A percentile compares a stretch with the other conserved stretches of the same genome.
phyloP scores from a whole-genome alignment of 2,113 vertebrate genomes.

The Xyrauchen texanus region DNA sequence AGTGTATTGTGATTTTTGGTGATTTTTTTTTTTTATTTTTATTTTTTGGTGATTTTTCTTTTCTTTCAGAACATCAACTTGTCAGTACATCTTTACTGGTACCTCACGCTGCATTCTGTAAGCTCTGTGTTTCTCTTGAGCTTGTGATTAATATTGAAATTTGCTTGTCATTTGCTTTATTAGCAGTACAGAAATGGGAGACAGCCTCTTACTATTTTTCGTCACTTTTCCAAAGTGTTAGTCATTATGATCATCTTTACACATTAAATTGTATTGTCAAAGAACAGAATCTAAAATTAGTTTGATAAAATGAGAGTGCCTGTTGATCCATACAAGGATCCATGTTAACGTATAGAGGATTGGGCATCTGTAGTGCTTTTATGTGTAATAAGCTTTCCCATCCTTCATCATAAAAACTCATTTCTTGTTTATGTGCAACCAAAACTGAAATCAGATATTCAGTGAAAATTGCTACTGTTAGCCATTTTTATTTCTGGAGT shows the following conservation, averaged over 20 bases:
- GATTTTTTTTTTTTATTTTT: no score
- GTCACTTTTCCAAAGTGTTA: slow-evolving; percentile 58
- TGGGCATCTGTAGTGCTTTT: slow-evolving; percentile 57
- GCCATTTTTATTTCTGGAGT: slow-evolving; percentile 51
- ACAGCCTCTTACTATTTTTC: slow-evolving; percentile 45
- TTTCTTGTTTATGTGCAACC: slow-evolving; percentile 60
- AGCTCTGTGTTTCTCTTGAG: slow-evolving; percentile 59
- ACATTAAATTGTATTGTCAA: slow-evolving; percentile 60
- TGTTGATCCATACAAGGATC: slow-evolving; percentile 67
- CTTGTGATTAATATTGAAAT: slow-evolving; percentile 58
- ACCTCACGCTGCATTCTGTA: slow-evolving; percentile 60
- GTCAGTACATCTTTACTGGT: slow-evolving; percentile 55
- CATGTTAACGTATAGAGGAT: slow-evolving; percentile 63
- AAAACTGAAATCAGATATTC: slow-evolving; percentile 53
- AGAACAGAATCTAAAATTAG: not conserved
- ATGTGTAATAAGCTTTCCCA: slow-evolving; percentile 45
- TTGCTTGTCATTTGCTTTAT: slow-evolving; percentile 49
- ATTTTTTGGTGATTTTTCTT: slow-evolving; percentile 52
- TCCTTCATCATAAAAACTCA: slow-evolving; percentile 50
- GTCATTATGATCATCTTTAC: slow-evolving; percentile 57
- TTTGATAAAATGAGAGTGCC: slow-evolving; percentile 69
- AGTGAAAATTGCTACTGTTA: slow-evolving; percentile 54
- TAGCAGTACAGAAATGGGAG: slow-evolving; percentile 53
- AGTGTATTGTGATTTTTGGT: slow-evolving; percentile 39
- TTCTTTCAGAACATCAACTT: slow-evolving; percentile 50